Base-by-base conservation (phyloP, 2,797 vertebrate species). In the Smutsia gigantea region DNA sequence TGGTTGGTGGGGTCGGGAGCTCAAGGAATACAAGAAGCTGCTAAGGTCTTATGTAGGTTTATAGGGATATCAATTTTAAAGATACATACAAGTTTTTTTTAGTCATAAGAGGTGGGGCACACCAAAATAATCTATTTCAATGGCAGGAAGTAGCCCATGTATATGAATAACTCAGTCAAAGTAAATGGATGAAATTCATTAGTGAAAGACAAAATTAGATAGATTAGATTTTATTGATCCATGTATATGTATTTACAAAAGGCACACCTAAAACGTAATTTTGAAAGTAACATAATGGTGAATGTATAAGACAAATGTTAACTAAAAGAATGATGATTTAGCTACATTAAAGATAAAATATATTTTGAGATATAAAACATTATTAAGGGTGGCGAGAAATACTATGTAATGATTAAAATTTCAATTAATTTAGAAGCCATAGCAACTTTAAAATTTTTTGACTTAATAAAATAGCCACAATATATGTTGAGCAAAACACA, bases 261-360 rank as follows among this genome's bases (percentile, higher is more conserved):
- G 87, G 81, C 23, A 46, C 2, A 39, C 18, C n/a, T 75, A 69
- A 86, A 51, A 69, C 49, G 49, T 53, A 39, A 75, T 3, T 23
- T 57, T 96, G 18, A 78, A 71, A 71, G 27, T n/a, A 37, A 96
- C 93, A 82, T 75, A 5, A 87, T 87, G 31, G 31, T 34, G 27
- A 64, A 71, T 81, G 82, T 59, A 34, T 8, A n/a, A 94, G 46
- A 75, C 19, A 92, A 84, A 88, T n/a, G 12, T 18, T 91, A 84
- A 94, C 19, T 39, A 63, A 78, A 53, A 69, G 49, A 81, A 85
- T 79, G 4, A 1, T 63, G 71, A 2, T 25, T 57, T 92, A 69
- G 19, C 29, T 68, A 57, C 4, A 49, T 29, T 87, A 69, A 83
- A 90, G 18, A 14, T 72, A 72, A 74, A 91, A 72, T 55, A 51